Base-by-base conservation (phyloP, 2,797 vertebrate genomes). In the Lagocephalus sceleratus region DNA sequence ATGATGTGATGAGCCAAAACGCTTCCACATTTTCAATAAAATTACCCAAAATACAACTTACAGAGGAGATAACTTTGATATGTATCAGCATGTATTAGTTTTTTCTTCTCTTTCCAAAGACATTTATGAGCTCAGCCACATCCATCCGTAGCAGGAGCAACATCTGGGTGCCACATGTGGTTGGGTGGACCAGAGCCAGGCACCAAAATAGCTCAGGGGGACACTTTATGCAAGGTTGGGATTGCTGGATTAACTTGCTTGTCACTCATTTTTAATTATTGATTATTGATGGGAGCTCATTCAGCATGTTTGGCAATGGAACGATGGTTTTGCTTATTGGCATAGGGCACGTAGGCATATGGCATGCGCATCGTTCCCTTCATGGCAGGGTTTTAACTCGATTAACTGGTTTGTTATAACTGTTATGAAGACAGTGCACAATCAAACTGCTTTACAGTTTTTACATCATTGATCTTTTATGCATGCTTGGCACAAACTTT, bases 151-250 rank as follows among this genome's bases (percentile, higher is more conserved):
- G 73, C 61, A 49, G 22, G 16, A 57, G 54, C 54, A 47, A 73
- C 87, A 90, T 89, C 85, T 91, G 87, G 85, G 73, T 22, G 43
- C 79, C 86, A 88, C 75, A 84, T 89, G 89, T 79, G 59, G 48
- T 49, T 25, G 45, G 52, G 64, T 50, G 69, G 69, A 82, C 67
- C 17, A 12, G 50, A 78, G 67, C 67, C 69, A 71, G 51, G 52
- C 47, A 66, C 67, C 63, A 38, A 46, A 75, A 71, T 60, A 65
- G 78, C 75, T 79, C 66, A 70, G 60, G 79, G 73, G 63, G 63
- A 78, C 71, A 54, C 71, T 68, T 68, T 62, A 65, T 68, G 66
- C 69, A 66, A 56, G 57, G 56, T 71, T 76, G 64, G 61, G 59
- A 76, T 47, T 68, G 80, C 66, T 77, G 72, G 76, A 82, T 83